phyloP scores from a whole-genome alignment of 2,113 vertebrate species.

The Cynoglossus semilaevis region DNA sequence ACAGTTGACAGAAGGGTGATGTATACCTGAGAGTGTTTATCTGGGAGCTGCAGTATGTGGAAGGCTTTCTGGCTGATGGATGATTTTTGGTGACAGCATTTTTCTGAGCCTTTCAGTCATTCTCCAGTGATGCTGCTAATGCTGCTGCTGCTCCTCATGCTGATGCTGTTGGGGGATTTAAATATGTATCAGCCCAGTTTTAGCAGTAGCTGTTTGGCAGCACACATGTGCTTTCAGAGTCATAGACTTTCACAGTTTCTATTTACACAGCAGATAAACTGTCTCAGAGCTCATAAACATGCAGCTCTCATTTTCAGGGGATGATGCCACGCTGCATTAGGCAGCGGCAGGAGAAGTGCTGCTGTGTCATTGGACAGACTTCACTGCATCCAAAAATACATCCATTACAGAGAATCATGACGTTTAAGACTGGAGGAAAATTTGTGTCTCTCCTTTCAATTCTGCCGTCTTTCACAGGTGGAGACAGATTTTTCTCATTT shows the following conservation, averaged over 20 bases:
- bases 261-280: neutral
- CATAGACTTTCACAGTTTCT: neutral
- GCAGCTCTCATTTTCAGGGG: constrained; percentile 10
- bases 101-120: neutral
- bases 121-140: neutral
- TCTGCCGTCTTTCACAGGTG: too few relatives aligned
- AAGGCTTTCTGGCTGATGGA: constrained; percentile 22
- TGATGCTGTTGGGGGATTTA: too few relatives aligned
- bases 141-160: neutral
- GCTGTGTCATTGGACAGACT: constrained; percentile 7
- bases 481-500: too few relatives aligned
- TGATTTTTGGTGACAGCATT: neutral
- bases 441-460: too few relatives aligned
- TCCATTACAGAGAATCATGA: neutral
- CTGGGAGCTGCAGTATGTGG: constrained; percentile 14
- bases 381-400: neutral
- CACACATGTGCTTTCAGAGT: constrained; percentile 8
- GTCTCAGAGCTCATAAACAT: constrained; percentile 18
- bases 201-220: neutral
- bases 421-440: too few relatives aligned
- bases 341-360: constrained; percentile 12
- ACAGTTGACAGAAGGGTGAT: constrained; percentile 16
- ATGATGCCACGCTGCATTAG: constrained; percentile 20
- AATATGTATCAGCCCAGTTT: neutral
- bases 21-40: constrained; percentile 40